Conservation (phyloP, 2,797 vertebrate species). For the Acanthopagrus latus region DNA sequence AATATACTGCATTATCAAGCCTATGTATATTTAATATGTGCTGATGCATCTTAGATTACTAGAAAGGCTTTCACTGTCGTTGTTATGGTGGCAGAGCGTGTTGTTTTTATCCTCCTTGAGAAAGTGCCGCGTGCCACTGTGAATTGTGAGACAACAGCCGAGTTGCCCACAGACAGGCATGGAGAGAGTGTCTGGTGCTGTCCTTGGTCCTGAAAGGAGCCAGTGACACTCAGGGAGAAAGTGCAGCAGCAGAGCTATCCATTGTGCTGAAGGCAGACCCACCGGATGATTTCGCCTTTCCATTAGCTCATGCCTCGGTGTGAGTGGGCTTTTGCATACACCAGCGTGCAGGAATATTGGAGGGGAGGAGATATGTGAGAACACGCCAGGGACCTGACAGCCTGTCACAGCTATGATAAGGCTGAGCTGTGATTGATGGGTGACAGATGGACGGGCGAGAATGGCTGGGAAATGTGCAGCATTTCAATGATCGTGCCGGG, state of each 20-base stretch:
- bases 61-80: conserved; percentile 31
- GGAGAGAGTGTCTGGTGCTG: conserved; percentile 33
- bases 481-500: conserved; percentile 39
- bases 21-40: conserved; percentile 31
- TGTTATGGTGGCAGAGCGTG: conserved; percentile 42
- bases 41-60: conserved; percentile 41
- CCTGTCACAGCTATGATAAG: conserved; percentile 66
- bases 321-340: conserved; percentile 44
- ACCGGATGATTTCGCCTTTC: conserved; percentile 23
- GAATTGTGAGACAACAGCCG: conserved; percentile 17
- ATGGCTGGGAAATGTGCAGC: conserved; percentile 46
- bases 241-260: conserved; percentile 52
- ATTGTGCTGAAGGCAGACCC: conserved; percentile 51
- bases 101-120: conserved; percentile 38
- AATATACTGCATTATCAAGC: conserved; percentile 16
- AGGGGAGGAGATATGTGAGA: conserved; percentile 60
- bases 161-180: conserved; percentile 16
- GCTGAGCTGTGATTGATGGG: conserved; percentile 72
- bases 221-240: conserved; percentile 31
- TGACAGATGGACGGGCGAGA: conserved; percentile 68
- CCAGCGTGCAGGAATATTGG: conserved; percentile 37
- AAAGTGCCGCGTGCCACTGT: background rate
- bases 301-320: conserved; percentile 19
- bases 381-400: conserved; percentile 62
- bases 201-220: conserved; percentile 70